Evolutionary conservation across 2,113 vertebrate genomes (phyloP).

Genomic region (Ammodytes marinus): DNA sequence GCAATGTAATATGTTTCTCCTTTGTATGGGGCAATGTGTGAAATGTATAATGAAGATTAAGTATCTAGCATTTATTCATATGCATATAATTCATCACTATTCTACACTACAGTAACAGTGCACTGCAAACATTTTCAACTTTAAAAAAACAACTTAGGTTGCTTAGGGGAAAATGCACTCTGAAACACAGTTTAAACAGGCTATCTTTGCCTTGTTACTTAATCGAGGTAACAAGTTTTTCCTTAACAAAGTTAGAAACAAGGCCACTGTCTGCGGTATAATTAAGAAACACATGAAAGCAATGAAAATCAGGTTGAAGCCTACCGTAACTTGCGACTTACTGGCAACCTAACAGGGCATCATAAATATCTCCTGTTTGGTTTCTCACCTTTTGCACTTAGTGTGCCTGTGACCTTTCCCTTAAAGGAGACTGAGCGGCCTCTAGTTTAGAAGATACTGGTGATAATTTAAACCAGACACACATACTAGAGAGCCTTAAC

Average conservation of each 20-base stretch:
- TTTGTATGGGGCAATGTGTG: background rate
- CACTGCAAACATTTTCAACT: no score
- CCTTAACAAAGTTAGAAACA: slow-evolving; percentile 9
- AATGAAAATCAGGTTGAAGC: slow-evolving; percentile 12
- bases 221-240: slow-evolving; percentile 15
- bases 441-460: slow-evolving; percentile 53
- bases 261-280: background rate
- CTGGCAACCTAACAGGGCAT: slow-evolving; percentile 22
- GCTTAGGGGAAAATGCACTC: background rate
- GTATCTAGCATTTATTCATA: background rate
- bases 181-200: background rate
- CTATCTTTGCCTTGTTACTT: background rate
- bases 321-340: background rate
- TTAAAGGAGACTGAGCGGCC: slow-evolving; percentile 41
- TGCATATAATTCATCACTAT: background rate
- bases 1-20: background rate
- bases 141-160: no score
- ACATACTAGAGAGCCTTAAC: slow-evolving; percentile 37
- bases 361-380: slow-evolving; percentile 25
- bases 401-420: slow-evolving; percentile 37
- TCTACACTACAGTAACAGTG: background rate
- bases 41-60: background rate
- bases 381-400: slow-evolving; percentile 32
- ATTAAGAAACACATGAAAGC: slow-evolving; percentile 17
- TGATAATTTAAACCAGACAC: slow-evolving; percentile 77